A percentile compares a stretch with the other conserved stretches of the same genome.
Conservation (phyloP, 2,888 invertebrate species). For the Cetonia aurata region DNA sequence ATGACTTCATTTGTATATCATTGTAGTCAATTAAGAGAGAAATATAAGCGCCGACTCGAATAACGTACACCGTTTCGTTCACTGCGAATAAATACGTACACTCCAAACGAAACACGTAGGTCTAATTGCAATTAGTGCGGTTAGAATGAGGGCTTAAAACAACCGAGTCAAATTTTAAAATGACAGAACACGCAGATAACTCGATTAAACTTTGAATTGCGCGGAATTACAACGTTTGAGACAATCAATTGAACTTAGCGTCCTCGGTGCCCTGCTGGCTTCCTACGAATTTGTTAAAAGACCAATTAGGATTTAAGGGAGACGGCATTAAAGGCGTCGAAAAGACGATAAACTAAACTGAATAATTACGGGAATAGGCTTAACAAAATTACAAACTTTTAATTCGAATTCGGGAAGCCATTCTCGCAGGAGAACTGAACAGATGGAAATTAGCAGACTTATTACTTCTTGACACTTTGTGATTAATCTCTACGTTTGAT, state of each 20-base stretch:
- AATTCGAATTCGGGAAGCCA: slow-evolving; percentile 30
- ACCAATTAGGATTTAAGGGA: slow-evolving; percentile 36
- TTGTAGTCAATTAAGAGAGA: neutral
- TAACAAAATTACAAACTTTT: slow-evolving; percentile 38
- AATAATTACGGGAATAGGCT: slow-evolving; percentile 38
- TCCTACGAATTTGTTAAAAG: slow-evolving; percentile 40
- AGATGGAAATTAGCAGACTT: slow-evolving; percentile 30
- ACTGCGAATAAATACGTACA: slow-evolving; percentile 9
- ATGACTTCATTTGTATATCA: neutral
- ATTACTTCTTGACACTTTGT: slow-evolving; percentile 33
- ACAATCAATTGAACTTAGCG: slow-evolving; percentile 40
- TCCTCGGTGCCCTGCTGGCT: slow-evolving; percentile 16
- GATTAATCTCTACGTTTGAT: slow-evolving; percentile 27
- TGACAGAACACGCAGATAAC: slow-evolving; percentile 53
- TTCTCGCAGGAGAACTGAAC: slow-evolving; percentile 9
- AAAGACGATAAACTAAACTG: slow-evolving; percentile 39
- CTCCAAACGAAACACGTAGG: slow-evolving; percentile 23
- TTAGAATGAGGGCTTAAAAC: slow-evolving; percentile 45
- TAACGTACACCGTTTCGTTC: slow-evolving; percentile 16
- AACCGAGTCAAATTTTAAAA: slow-evolving; percentile 52
- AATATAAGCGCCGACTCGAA: slow-evolving; percentile 2
- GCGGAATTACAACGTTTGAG: slow-evolving; percentile 47
- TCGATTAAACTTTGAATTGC: slow-evolving; percentile 50
- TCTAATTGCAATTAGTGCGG: slow-evolving; percentile 40
- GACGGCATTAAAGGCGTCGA: slow-evolving; percentile 29